These are phyloP conservation scores for Myotis myotis DNA, from an alignment of 2,797 vertebrate species.

Conservation along the genomic window DNA sequence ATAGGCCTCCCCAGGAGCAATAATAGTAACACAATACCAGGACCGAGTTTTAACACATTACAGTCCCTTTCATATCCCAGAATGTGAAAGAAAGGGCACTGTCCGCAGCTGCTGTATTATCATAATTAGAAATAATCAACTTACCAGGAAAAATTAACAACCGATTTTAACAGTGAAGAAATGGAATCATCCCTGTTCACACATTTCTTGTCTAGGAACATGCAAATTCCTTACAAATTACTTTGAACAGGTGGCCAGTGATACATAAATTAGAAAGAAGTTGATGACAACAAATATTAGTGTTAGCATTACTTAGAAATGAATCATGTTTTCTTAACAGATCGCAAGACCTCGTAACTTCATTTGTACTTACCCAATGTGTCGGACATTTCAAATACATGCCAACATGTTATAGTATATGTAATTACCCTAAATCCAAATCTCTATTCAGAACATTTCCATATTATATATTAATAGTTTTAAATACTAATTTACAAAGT, in stretches of 20 bases:
- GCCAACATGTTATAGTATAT: background rate
- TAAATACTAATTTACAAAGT: background rate
- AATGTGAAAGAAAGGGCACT: background rate
- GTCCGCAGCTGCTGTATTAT: background rate
- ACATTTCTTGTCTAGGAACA: background rate
- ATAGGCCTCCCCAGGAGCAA: constrained; percentile 78
- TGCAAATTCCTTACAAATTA: constrained; percentile 32
- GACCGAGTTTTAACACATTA: constrained; percentile 42
- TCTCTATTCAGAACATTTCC: background rate
- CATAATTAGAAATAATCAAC: constrained; percentile 40
- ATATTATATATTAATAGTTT: background rate
- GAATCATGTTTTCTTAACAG: constrained; percentile 2
- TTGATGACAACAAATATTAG: constrained; percentile 11
- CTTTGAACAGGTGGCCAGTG: constrained; percentile 23
- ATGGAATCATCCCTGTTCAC: background rate
- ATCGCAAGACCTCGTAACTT: background rate
- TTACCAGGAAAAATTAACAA: background rate
- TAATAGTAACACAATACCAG: constrained; percentile 67
- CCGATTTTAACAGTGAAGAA: background rate
- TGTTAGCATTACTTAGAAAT: background rate
- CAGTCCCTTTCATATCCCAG: background rate
- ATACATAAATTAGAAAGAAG: background rate
- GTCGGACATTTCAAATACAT: constrained; percentile 23
- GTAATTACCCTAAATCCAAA: background rate
- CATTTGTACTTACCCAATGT: background rate